phyloP scores from a whole-genome alignment of 2,888 invertebrate genomes.

The Villa cingulata region DNA sequence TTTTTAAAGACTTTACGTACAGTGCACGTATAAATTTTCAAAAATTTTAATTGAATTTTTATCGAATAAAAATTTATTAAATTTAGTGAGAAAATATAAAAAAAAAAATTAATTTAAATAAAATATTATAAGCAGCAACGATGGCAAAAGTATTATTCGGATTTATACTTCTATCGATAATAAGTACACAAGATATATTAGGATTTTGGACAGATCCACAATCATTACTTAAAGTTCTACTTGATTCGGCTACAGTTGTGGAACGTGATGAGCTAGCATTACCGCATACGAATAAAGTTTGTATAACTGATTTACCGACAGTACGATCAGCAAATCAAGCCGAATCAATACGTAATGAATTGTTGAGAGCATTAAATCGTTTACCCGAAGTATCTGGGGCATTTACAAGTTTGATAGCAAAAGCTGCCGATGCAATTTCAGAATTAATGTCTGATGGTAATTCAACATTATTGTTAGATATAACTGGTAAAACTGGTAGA shows the following conservation, averaged over 20 bases:
- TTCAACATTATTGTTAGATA: neutral
- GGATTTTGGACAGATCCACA: neutral
- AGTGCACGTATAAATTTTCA: too few relatives aligned
- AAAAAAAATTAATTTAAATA: neutral
- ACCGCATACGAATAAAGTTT: neutral
- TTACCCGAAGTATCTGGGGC: constrained; percentile 1
- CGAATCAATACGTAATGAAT: constrained; percentile 1
- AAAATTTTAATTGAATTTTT: too few relatives aligned
- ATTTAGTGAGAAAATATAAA: too few relatives aligned
- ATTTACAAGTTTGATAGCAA: neutral
- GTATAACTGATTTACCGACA: neutral
- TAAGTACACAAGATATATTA: neutral
- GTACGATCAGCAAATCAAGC: neutral
- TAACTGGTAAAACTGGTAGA: constrained; percentile 1
- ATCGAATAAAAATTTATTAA: too few relatives aligned
- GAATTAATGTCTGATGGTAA: constrained; percentile 3
- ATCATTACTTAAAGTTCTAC: neutral
- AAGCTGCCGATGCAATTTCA: neutral
- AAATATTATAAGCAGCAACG: too few relatives aligned
- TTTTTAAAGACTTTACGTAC: too few relatives aligned
- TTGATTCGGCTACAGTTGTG: neutral
- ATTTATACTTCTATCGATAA: too few relatives aligned
- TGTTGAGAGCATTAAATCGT: neutral
- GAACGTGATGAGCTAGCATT: neutral
- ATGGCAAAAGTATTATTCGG: neutral